Evolutionary conservation across 2,113 vertebrate genomes (phyloP).

Genomic region (Lepisosteus osseus): DNA sequence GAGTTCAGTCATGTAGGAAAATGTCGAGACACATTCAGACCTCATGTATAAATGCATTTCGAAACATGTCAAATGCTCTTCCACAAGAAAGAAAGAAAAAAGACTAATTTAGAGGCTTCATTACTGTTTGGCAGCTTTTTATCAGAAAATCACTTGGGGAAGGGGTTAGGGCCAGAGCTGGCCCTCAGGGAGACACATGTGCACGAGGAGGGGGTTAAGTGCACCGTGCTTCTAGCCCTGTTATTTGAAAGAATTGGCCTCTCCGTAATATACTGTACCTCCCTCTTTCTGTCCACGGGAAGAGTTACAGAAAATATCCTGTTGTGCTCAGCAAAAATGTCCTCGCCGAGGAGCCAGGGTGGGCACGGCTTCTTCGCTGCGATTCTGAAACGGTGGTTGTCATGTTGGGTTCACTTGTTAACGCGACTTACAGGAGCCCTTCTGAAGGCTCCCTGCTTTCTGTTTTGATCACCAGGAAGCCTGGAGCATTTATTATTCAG

Average conservation of each 20-base stretch:
- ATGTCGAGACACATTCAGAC: not conserved
- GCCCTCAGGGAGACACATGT: not conserved
- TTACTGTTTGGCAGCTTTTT: not conserved
- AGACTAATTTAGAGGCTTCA: not conserved
- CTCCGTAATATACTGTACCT: no score
- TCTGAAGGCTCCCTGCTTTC: not conserved
- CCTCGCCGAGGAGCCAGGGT: not conserved
- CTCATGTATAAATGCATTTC: not conserved
- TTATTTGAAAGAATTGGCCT: no score
- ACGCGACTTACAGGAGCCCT: not conserved
- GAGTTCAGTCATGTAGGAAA: not conserved
- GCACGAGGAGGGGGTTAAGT: not conserved
- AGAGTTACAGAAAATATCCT: not conserved
- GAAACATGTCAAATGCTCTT: conserved; percentile 6
- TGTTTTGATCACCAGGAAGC: not conserved
- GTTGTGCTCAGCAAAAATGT: not conserved
- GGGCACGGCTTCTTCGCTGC: not conserved
- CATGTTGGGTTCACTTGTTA: no score
- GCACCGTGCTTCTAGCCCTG: no score
- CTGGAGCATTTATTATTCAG: not conserved
- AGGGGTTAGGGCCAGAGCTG: not conserved
- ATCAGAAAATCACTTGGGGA: not conserved
- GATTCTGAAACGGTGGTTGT: not conserved
- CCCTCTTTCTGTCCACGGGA: not conserved
- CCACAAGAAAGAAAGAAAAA: no score